Evolutionary conservation across 2,113 vertebrate species (phyloP), one percentile per base, ranked within the genome.

Genomic region (Coryphaenoides rupestris): DNA sequence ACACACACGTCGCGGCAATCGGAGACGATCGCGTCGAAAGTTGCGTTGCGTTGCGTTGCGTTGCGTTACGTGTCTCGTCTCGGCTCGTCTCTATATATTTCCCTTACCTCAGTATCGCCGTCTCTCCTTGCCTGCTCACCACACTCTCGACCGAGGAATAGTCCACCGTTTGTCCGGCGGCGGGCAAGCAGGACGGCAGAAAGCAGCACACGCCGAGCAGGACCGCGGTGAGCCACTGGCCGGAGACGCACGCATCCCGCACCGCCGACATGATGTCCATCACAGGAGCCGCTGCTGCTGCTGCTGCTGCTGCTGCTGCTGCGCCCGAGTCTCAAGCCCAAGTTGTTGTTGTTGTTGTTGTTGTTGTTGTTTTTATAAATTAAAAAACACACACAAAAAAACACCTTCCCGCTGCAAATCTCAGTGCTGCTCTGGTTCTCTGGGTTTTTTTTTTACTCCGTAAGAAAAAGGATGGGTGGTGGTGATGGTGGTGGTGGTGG

Each of bases 81-180:
- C n/a, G n/a, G n/a, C n/a, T n/a, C n/a, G n/a, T n/a, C n/a, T n/a
- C n/a, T n/a, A n/a, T n/a, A n/a, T n/a, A n/a, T n/a, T n/a, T 63
- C 55, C 73, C 91, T 88, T 97, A 98, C 96, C 95, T 98, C 82
- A 98, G 92, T 66, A 97, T 89, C 58, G 95, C 95, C 82, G 94
- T 96, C 87, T 98, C 96, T 86, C 96, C 96, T 87, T 98, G 96
- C 81, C 94, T 91, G 92, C 95, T 95, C 86, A 98, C 92, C 93
- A 96, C 89, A 84, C 88, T 95, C 89, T 96, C 93, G 76, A 93
- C 89, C 87, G 95, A 94, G 26, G 94, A 90, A 84, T 92, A 96
- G 88, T 98, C 95, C 88, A 95, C 93, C 66, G 93, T 95, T 85
- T 94, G 95, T 87, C 93, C 96, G 4, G 92, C 96, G 4, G 92